Evolutionary conservation across 1,140 invertebrate species (phyloP).

Genomic region (Harpegnathos saltator): DNA sequence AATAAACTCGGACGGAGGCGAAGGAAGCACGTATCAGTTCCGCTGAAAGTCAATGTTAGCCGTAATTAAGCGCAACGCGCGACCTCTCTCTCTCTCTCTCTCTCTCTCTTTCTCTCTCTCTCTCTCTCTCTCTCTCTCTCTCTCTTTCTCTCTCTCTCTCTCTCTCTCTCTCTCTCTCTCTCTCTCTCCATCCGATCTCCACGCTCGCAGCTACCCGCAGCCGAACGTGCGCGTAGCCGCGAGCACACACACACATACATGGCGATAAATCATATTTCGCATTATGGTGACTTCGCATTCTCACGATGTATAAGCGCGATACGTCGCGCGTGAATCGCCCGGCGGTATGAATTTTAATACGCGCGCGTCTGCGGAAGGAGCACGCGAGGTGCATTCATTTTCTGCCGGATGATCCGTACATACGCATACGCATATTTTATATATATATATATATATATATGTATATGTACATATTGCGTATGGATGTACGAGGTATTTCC

Average conservation of each 20-base stretch:
- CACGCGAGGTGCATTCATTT: slow-evolving; percentile 54
- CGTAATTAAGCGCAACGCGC: neutral
- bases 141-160: too few species aligned
- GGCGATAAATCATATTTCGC: slow-evolving; percentile 43
- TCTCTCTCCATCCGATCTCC: slow-evolving; percentile 69
- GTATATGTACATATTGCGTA: too few species aligned
- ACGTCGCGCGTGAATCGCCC: slow-evolving; percentile 24
- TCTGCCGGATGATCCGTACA: neutral
- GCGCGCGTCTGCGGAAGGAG: neutral
- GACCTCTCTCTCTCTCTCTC: too few species aligned
- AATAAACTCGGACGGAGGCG: too few species aligned
- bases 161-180: too few species aligned
- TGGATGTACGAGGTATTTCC: too few species aligned
- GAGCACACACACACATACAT: neutral
- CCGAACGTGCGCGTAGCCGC: slow-evolving; percentile 18
- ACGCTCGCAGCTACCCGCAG: slow-evolving; percentile 7
- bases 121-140: too few species aligned
- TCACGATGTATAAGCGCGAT: slow-evolving; percentile 50
- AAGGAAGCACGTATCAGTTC: neutral
- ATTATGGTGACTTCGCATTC: slow-evolving; percentile 27
- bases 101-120: too few species aligned
- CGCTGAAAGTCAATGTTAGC: neutral
- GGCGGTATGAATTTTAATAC: slow-evolving; percentile 52
- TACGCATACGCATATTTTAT: too few species aligned
- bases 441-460: too few species aligned